Evolutionary conservation across 1,140 invertebrate species (phyloP).

Genomic region (Zaprionus ghesquierei): DNA sequence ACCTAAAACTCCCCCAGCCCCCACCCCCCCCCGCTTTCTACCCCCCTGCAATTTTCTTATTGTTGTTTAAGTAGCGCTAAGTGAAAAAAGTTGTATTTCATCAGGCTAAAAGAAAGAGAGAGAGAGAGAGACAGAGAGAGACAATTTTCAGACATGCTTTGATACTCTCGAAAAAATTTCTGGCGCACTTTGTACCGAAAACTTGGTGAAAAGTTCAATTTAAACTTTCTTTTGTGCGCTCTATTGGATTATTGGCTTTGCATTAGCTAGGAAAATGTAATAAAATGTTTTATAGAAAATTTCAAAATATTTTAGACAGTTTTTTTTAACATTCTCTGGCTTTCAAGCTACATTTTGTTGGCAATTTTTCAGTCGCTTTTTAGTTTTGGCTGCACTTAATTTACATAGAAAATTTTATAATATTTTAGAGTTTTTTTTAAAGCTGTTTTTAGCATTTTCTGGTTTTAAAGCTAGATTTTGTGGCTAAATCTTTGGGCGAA

Average conservation of each 20-base stretch:
- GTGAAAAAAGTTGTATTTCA: slow-evolving; percentile 54
- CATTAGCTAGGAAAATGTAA: not conserved
- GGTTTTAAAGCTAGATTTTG: not conserved
- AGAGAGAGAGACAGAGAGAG: too few species aligned
- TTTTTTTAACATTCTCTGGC: too few species aligned
- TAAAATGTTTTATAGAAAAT: not conserved
- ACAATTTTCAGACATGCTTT: not conserved
- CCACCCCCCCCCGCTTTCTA: not conserved
- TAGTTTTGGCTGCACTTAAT: too few species aligned
- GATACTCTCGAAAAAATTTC: not conserved
- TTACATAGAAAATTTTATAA: too few species aligned
- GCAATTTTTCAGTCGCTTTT: too few species aligned
- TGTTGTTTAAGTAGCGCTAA: slow-evolving; percentile 46
- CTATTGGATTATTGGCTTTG: not conserved
- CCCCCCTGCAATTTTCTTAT: slow-evolving; percentile 19
- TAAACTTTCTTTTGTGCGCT: not conserved
- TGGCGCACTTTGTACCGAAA: not conserved
- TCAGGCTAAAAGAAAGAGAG: too few species aligned
- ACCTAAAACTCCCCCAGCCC: not conserved
- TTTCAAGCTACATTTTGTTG: too few species aligned
- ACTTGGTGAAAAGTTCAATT: not conserved
- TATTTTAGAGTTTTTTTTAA: not conserved
- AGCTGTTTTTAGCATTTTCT: not conserved
- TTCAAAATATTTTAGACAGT: not conserved
- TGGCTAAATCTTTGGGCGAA: not conserved